Conservation (phyloP, 1,140 invertebrate species). For the Achatina immaculata region DNA sequence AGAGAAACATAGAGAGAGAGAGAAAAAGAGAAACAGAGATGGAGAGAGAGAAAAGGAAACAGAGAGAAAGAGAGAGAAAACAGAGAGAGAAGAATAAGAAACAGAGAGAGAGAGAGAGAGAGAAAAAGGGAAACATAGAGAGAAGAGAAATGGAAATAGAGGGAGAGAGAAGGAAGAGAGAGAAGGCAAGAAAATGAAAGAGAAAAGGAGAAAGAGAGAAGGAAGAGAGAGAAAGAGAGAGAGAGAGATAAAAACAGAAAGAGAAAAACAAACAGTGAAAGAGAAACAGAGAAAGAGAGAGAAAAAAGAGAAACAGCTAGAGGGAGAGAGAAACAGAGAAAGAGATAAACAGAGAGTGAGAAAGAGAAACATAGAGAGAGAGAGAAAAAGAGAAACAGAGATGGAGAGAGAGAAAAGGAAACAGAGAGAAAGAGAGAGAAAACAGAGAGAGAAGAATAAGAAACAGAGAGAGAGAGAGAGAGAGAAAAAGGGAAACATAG, state of each 20-base stretch:
- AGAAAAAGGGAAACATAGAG: not conserved
- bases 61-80: not conserved
- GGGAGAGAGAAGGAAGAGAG: not conserved
- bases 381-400: not conserved
- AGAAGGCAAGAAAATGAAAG: not conserved
- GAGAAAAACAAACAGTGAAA: not conserved
- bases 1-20: not conserved
- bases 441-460: not conserved
- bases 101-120: not conserved
- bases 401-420: not conserved
- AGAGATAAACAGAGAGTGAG: not conserved
- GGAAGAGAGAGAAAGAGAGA: not conserved
- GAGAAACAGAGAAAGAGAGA: not conserved
- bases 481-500: not conserved
- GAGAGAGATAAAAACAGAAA: not conserved
- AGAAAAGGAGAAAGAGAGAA: not conserved
- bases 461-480: not conserved
- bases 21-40: not conserved
- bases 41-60: not conserved
- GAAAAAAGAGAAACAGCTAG: not conserved
- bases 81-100: not conserved
- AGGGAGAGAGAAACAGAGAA: not conserved
- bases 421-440: not conserved
- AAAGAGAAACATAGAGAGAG: not conserved
- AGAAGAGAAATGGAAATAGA: not conserved